Conservation (phyloP, 2,113 vertebrate species). For the Marcusenius ussheri region DNA sequence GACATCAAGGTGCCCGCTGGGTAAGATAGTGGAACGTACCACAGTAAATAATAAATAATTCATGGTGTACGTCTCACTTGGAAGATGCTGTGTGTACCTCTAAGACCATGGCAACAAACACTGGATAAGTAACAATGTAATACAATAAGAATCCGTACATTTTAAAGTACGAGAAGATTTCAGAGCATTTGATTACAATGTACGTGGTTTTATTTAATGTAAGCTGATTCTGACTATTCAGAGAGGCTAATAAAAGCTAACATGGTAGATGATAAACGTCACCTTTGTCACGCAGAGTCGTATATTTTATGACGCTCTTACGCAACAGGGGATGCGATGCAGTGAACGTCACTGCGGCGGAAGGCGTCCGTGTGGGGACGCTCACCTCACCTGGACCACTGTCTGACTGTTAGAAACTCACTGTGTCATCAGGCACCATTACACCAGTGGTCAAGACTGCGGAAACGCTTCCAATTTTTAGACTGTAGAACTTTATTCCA, state of each 20-base stretch:
- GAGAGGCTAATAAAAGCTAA: not conserved
- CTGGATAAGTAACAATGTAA: too few relatives aligned
- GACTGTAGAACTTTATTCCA: not conserved
- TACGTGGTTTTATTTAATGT: not conserved
- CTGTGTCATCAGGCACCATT: not conserved
- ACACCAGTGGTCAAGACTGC: not conserved
- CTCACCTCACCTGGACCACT: not conserved
- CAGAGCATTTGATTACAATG: not conserved
- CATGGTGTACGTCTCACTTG: not conserved
- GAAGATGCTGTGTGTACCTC: not conserved
- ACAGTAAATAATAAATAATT: not conserved
- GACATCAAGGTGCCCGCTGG: too few relatives aligned
- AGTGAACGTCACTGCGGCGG: not conserved
- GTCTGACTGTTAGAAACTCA: not conserved
- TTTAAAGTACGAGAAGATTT: not conserved
- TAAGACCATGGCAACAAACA: not conserved
- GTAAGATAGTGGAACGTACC: not conserved
- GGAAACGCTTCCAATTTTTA: not conserved
- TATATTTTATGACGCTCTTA: conserved; percentile 4
- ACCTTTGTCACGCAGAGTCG: not conserved
- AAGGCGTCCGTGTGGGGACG: not conserved
- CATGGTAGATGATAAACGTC: not conserved
- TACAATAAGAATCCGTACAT: not conserved
- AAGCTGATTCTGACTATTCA: not conserved
- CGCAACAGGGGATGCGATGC: not conserved